Base-by-base conservation (phyloP, 2,797 vertebrate genomes). In the Champsocephalus gunnari region DNA sequence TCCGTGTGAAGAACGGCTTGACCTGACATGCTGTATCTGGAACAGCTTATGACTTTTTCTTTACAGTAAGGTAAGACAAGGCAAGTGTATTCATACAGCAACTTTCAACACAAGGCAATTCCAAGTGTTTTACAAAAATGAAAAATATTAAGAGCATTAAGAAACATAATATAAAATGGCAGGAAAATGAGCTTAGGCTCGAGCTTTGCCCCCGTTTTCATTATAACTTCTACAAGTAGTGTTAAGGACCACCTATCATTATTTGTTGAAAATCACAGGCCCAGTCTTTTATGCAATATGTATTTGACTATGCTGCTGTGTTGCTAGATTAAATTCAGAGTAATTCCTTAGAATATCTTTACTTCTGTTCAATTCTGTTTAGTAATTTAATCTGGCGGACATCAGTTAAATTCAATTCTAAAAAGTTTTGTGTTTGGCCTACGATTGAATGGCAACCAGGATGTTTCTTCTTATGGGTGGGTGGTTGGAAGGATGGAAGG, bases 381-480 rank as follows among this genome's bases (percentile, higher is more conserved):
- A 28, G 24, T 28, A 3, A 28, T 28, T 28, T 28, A 28, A 28
- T 3, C 24, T 28, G 24, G 24, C 3, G 24, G 24, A 28, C 0
- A 28, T 28, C 24, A 28, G 24, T 28, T 28, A 3, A 28, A 28
- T 28, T 4, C 56, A 9, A 51, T 55, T 17, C 5, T 21, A 58
- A 60, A 57, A 24, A 34, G 14, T 48, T 66, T 69, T 59, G 58
- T 70, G 62, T 72, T 73, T 19, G 34, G 67, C 71, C 70, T 65
- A 78, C 17, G 3, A 78, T 51, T 69, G 59, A 63, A 53, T 78
- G 69, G 50, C 13, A 83, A 75, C 76, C 83, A 54, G 76, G 85
- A 63, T 75, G 82, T 72, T 80, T 86, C 82, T 60, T 86, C 82
- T 84, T 66, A 74, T 44, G 67, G 72, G 56, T 79, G 51, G 59